phyloP scores from a whole-genome alignment of 2,888 invertebrate genomes.

The Villa cingulata region DNA sequence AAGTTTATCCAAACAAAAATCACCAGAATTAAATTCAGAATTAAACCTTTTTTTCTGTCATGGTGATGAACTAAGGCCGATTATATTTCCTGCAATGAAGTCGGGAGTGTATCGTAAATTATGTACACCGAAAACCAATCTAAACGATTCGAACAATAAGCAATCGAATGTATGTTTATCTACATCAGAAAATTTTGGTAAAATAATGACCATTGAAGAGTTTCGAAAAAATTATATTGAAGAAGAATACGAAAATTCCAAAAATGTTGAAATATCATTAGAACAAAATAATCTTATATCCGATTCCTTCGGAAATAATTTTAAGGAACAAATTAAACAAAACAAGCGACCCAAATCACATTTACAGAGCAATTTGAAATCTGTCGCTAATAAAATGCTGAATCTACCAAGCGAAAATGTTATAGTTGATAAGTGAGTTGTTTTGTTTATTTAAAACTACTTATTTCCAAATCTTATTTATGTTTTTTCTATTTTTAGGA shows the following conservation, averaged over 20 bases:
- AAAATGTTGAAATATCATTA: neutral
- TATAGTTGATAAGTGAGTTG: neutral
- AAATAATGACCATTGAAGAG: conserved; percentile 15
- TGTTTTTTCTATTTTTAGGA: conserved; percentile 2
- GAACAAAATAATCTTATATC: too few species aligned
- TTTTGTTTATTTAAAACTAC: neutral
- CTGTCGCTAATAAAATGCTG: neutral
- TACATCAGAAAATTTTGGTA: conserved; percentile 16
- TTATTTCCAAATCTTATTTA: too few species aligned
- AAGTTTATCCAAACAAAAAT: too few species aligned
- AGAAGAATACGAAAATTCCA: conserved; percentile 10
- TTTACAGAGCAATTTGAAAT: neutral
- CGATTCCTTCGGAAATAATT: neutral
- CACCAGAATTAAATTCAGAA: too few species aligned
- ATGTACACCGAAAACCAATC: neutral
- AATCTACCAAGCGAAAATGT: neutral
- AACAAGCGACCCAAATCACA: neutral
- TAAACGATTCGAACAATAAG: too few species aligned
- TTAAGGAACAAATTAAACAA: too few species aligned
- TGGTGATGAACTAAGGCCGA: conserved; percentile 19
- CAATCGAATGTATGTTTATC: conserved; percentile 18
- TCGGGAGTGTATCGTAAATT: conserved; percentile 17
- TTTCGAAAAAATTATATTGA: conserved; percentile 15
- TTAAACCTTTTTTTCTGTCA: conserved; percentile 16
- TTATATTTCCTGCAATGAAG: conserved; percentile 19